These are phyloP conservation scores for Chauna torquata DNA, from an alignment of 2,113 vertebrate genomes.

Conservation along the genomic window DNA sequence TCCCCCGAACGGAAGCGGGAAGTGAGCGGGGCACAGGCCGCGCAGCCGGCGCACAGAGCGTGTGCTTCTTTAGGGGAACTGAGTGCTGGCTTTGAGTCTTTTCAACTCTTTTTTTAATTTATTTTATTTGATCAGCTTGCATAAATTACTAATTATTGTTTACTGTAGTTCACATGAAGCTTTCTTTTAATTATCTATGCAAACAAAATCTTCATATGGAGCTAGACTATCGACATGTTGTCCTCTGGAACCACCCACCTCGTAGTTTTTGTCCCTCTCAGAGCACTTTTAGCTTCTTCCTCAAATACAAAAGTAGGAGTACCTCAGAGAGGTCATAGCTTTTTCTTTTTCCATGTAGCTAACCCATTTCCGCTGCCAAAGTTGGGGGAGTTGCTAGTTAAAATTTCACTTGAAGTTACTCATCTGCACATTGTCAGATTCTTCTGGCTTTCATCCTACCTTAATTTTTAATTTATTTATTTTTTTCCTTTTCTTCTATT, in stretches of 20 bases:
- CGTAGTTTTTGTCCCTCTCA: neutral
- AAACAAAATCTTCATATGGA: rapidly evolving
- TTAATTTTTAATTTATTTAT: no score
- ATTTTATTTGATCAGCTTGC: neutral
- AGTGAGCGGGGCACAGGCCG: neutral
- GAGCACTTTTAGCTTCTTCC: neutral
- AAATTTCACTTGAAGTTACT: neutral
- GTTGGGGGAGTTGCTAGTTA: neutral
- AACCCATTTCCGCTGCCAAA: neutral
- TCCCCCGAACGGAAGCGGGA: no score
- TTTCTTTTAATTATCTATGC: no score
- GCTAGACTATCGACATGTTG: rapidly evolving
- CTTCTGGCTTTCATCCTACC: no score
- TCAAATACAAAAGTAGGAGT: neutral
- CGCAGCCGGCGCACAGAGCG: rapidly evolving
- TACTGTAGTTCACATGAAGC: rapidly evolving
- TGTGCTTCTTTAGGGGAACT: rapidly evolving
- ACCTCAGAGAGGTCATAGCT: neutral
- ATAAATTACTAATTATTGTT: no score
- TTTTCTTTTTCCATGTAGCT: no score
- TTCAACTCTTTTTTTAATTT: neutral
- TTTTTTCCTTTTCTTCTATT: neutral
- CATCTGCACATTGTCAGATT: no score
- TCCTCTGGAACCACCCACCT: neutral
- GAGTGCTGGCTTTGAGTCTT: neutral